phyloP scores from a whole-genome alignment of 2,113 vertebrate genomes.

The Apodemus sylvaticus region DNA sequence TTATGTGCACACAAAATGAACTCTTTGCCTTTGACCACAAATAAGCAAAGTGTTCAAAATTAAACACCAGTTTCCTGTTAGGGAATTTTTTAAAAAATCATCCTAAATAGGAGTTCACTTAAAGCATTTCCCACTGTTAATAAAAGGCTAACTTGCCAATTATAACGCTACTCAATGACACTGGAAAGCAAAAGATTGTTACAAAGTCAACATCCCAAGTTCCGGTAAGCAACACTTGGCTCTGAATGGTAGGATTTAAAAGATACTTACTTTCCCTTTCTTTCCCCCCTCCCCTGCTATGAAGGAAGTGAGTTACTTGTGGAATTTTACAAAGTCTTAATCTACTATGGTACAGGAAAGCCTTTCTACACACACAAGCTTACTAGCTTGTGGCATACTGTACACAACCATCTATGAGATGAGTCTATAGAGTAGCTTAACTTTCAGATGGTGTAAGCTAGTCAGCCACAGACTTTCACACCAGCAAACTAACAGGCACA shows the following conservation, averaged over 20 bases:
- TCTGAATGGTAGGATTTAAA: background rate
- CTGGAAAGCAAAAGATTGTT: slow-evolving; percentile 27
- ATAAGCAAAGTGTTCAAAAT: slow-evolving; percentile 17
- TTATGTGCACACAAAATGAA: slow-evolving; percentile 42
- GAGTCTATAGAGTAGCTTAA: background rate
- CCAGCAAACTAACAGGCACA: background rate
- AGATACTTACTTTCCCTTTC: background rate
- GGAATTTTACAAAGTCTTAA: slow-evolving; percentile 30
- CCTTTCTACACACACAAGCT: background rate
- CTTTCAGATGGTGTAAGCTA: slow-evolving; percentile 21
- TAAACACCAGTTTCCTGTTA: background rate
- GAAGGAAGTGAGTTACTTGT: background rate
- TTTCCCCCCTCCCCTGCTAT: background rate
- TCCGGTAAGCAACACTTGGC: background rate
- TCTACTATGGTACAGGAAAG: background rate
- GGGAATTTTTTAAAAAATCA: background rate
- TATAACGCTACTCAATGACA: background rate
- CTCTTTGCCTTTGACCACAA: slow-evolving; percentile 1
- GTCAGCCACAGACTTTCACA: slow-evolving; percentile 11
- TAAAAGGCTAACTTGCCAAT: background rate
- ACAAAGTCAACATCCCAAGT: slow-evolving; percentile 10
- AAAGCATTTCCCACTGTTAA: background rate
- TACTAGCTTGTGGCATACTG: background rate
- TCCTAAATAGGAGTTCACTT: background rate
- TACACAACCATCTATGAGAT: background rate